Base-by-base conservation (phyloP, 2,113 vertebrate genomes). In the Crotophaga sulcirostris region DNA sequence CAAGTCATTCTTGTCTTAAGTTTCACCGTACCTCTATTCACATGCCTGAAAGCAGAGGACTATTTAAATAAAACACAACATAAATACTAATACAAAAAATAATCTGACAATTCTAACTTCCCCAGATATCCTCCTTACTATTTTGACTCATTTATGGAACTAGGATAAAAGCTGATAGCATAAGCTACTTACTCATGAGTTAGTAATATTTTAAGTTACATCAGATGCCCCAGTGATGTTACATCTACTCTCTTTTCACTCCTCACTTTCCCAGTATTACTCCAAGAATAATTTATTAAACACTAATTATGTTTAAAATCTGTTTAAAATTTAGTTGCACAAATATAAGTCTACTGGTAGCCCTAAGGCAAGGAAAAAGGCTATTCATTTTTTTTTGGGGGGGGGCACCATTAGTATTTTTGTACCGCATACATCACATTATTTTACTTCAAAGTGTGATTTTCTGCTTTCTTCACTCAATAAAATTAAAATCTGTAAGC, bases 361-460 rank as follows among this genome's bases (percentile, higher is more conserved):
- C 33, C 33, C 29, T 34, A 83, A 75, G 20, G 49, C 34, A 70
- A 70, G 70, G 51, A 3, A 80, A 87, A 68, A 24, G 24, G 34
- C 29, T 36, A 31, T 16, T 16, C 52, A 64, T 70, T 63, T 47
- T 70, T 69, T 47, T 28, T 54, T 54, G 26, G 52, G 7, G 1
- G 0, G 3, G 13, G 25, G 34, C 5, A 13, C 17, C 44, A 18
- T 56, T 42, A 67, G 16, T 58, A 45, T 44, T 89, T 68, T 63
- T 0, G 2, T 28, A 77, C 49, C 10, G 9, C 0, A 1, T 21
- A 67, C 6, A 29, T 49, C 42, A 26, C 6, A 8, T 26, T 38
- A 63, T 56, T 76, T 29, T 51, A 64, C 25, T 88, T 58, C 11
- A 3, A 67, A 91, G 15, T 20, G 16, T 7, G 3, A 84, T 60